Evolutionary conservation across 2,888 invertebrate genomes (phyloP), one percentile per base, ranked within the genome.

Genomic region (Tipula vernalis): DNA sequence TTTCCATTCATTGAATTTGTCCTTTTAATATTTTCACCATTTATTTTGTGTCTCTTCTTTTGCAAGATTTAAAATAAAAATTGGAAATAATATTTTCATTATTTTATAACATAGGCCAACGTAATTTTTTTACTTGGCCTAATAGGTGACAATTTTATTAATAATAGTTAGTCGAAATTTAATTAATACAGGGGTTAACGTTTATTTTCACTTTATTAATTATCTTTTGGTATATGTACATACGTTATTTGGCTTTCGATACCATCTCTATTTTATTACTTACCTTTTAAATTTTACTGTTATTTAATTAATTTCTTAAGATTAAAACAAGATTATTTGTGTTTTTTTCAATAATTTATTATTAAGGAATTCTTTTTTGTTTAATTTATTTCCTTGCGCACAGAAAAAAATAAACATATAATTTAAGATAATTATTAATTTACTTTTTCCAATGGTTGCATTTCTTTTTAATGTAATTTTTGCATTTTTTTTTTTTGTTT

Each of bases 361-460:
- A 28, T 71, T 4, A 71, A 71, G 71, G 71, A 71, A 71, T 71
- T 71, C 28, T 71, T 18, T 51, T 71, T 71, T 71, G 71, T 71
- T 71, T 71, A 71, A 71, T 28, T 71, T 71, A 10, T 28, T 28
- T 71, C 10, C 28, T 8, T 28, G 28, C 71, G 28, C 13, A 84
- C 36, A 84, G 41, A 39, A 84, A 84, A 84, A 84, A 84, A 39
- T 39, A 84, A 84, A 84, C 39, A n/a, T 84, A 84, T 39, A 36
- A 36, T 84, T 84, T 39, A 84, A 84, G 41, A 84, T 84, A 39
- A 84, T 84, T 84, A 41, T 84, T 39, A 84, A 39, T 84, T 84
- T 39, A 84, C 15, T 84, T 84, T 84, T 84, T 84, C 41, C 41
- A 15, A 15, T 84, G 36, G 84, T 84, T 84, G 15, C 39, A 36